A percentile compares a stretch with the other conserved stretches of the same genome.
Evolutionary conservation across 2,113 vertebrate genomes (phyloP).

Genomic region (Narcine bancroftii): DNA sequence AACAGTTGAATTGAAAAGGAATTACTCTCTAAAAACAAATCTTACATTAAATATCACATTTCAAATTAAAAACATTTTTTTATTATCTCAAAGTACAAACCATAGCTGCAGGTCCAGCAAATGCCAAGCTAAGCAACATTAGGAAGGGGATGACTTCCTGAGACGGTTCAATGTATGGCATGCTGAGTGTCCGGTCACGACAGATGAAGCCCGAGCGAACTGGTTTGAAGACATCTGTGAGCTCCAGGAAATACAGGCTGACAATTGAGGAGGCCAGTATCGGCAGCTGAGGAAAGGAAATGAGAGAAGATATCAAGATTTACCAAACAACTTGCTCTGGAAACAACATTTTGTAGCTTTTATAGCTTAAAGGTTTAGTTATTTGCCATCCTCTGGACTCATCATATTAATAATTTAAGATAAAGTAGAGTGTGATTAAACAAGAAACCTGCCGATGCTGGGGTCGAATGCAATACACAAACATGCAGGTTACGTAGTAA

Average conservation of each 20-base stretch:
- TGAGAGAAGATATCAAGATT: constrained; percentile 38
- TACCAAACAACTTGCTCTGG: neutral
- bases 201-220: constrained; percentile 88
- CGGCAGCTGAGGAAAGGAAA: constrained; percentile 69
- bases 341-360: too few species aligned
- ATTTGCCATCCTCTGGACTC: neutral
- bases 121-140: constrained; percentile 89
- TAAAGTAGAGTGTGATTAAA: too few species aligned
- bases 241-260: constrained; percentile 95
- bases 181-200: constrained; percentile 89
- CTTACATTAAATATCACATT: constrained; percentile 24
- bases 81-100: constrained; percentile 55
- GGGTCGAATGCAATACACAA: too few species aligned
- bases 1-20: neutral
- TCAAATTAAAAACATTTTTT: constrained; percentile 18
- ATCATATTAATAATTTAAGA: neutral
- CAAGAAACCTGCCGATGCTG: too few species aligned
- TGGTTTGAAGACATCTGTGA: constrained; percentile 93
- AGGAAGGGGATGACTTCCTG: constrained; percentile 89
- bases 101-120: constrained; percentile 85
- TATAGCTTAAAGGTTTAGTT: too few species aligned
- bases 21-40: neutral
- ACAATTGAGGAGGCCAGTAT: constrained; percentile 91
- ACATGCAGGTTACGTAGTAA: too few species aligned
- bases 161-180: constrained; percentile 86